Evolutionary conservation across 2,888 invertebrate genomes (phyloP), one percentile per base, ranked within the genome.

Genomic region (Drosophila monieri): DNA sequence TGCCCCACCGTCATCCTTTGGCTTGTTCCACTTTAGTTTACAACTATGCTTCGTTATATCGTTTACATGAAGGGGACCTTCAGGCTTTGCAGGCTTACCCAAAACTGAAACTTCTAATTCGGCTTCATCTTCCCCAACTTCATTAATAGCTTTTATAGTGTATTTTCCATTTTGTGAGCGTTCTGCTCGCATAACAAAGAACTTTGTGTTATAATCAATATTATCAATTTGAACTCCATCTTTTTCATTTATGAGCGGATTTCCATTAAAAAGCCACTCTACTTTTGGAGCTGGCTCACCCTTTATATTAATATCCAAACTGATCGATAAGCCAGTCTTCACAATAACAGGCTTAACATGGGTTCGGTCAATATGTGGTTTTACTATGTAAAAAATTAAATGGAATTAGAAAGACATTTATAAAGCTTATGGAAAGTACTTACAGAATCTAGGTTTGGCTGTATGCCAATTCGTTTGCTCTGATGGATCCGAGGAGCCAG

Each of bases 271-370:
- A 80, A 93, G 93, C 99, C 99, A 99, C 12, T 95, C 96, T 39
- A 98, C 96, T 5, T 94, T 96, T 78, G 99, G 98, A 56, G 97
- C 95, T 6, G 99, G 99, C 92, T 99, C 98, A 69, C 98, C 99
- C 89, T 95, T 95, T 49, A 97, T 95, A 86, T 97, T 96, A 27
- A 98, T 94, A 91, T 98, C 97, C 67, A 99, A 92, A 23, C 94
- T 95, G 47, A 98, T 94, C 0, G 96, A 96, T 44, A 98, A 94
- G 39, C 98, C 98, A 69, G 96, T 95, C 92, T 98, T 98, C 43
- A 98, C 95, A 1, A 94, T 94, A 2, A 97, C 91, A n/a, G 95
- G 94, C 86, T 96, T 95, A 53, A 98, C 92, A 91, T 97, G 97
- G 15, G 96, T 96, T 76, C 98, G 95, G 90, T 98, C 98, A 90